Percentiles rank a stretch among this genome's conserved stretches.
These are phyloP conservation scores for Formica aserva DNA, from an alignment of 2,888 invertebrate species.

Conservation along the genomic window DNA sequence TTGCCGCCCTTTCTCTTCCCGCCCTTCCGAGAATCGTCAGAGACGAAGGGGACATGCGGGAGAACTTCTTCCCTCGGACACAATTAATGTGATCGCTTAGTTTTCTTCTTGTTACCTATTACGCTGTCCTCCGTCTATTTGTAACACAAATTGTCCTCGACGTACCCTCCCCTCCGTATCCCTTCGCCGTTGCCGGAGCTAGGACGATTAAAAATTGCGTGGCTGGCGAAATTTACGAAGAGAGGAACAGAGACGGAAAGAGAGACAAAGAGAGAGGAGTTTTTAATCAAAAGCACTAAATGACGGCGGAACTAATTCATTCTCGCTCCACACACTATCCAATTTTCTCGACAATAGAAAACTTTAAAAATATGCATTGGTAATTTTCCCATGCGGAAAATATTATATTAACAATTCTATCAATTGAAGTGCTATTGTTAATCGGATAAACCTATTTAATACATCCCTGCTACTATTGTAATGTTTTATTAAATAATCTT, in stretches of 20 bases:
- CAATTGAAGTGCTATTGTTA: not conserved
- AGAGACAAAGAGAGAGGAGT: conserved; percentile 44
- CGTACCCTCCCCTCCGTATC: conserved; percentile 54
- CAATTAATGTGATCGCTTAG: conserved; percentile 80
- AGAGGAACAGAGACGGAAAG: conserved; percentile 42
- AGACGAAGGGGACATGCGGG: conserved; percentile 39
- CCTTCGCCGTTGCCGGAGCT: conserved; percentile 45
- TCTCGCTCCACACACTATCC: conserved; percentile 2
- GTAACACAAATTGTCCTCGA: conserved; percentile 76
- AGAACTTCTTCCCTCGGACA: conserved; percentile 63
- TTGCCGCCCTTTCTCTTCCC: conserved; percentile 40
- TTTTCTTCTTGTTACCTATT: conserved; percentile 80
- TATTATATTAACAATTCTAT: not conserved
- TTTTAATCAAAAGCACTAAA: conserved; percentile 62
- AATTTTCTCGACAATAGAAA: conserved; percentile 19
- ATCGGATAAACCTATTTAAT: not conserved
- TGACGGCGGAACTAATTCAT: conserved; percentile 55
- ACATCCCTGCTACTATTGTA: not conserved
- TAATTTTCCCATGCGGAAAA: not conserved
- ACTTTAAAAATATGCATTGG: conserved; percentile 24
- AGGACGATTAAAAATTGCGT: conserved; percentile 72
- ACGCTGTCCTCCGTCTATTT: conserved; percentile 72
- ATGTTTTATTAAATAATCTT: not conserved
- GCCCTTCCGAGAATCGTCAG: conserved; percentile 22
- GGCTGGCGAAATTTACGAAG: conserved; percentile 56